Conservation (phyloP, 1,140 invertebrate species). For the Drosophila pectinifera region DNA sequence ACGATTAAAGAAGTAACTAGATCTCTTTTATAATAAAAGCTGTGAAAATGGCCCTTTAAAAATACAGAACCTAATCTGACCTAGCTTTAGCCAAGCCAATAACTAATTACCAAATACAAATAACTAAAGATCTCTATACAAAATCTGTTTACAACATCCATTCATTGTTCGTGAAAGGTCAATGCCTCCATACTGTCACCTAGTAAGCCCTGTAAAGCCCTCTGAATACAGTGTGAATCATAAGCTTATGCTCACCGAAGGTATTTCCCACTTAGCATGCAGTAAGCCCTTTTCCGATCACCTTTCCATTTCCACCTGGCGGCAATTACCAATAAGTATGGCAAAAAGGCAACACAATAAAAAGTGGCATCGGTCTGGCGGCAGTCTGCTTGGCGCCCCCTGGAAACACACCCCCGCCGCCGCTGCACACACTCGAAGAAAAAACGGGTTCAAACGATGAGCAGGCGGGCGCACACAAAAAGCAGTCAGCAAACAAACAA, state of each 20-base stretch:
- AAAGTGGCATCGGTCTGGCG: slow-evolving; percentile 32
- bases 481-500: slow-evolving; percentile 58
- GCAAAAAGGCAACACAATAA: slow-evolving; percentile 16
- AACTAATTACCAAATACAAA: neutral
- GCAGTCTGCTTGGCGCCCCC: slow-evolving; percentile 56
- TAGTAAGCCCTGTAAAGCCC: slow-evolving; percentile 1
- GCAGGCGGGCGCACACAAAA: slow-evolving; percentile 53
- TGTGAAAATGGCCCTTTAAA: too few relatives aligned
- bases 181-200: neutral
- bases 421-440: slow-evolving; percentile 14
- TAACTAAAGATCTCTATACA: neutral
- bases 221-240: slow-evolving; percentile 4
- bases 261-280: slow-evolving; percentile 21
- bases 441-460: slow-evolving; percentile 59
- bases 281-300: neutral
- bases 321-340: neutral
- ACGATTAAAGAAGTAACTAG: neutral
- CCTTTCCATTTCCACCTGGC: slow-evolving; percentile 13
- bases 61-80: neutral
- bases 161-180: neutral
- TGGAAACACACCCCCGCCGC: slow-evolving; percentile 1
- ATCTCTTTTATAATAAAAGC: too few relatives aligned
- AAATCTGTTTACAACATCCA: neutral
- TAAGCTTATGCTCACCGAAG: slow-evolving; percentile 6
- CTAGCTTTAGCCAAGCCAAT: neutral